Conservation (phyloP, 2,888 invertebrate genomes). For the Apamea anceps region DNA sequence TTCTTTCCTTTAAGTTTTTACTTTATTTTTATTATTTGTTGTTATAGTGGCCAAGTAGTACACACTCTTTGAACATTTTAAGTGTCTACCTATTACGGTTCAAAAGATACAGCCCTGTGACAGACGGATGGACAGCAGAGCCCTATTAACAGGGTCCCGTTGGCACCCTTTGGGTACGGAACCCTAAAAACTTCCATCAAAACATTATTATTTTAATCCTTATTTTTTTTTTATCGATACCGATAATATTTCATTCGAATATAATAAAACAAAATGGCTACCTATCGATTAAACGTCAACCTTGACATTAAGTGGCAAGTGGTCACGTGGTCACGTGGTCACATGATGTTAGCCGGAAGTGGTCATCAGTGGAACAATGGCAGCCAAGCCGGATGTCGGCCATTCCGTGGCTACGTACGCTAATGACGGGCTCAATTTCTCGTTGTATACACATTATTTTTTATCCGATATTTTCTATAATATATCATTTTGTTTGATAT, state of each 20-base stretch:
- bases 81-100: too few species aligned
- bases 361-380: slow-evolving; percentile 68
- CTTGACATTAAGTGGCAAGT: slow-evolving; percentile 62
- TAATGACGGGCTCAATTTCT: slow-evolving; percentile 65
- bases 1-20: too few species aligned
- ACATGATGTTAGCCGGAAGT: slow-evolving; percentile 62
- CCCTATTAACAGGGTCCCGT: too few species aligned
- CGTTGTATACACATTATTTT: slow-evolving; percentile 42
- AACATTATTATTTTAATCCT: too few species aligned
- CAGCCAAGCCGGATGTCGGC: slow-evolving; percentile 59
- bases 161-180: too few species aligned
- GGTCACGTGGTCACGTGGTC: slow-evolving; percentile 53
- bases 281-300: slow-evolving; percentile 56
- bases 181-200: too few species aligned
- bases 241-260: slow-evolving; percentile 13
- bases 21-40: too few species aligned
- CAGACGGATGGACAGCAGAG: too few species aligned
- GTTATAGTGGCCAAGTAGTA: too few species aligned
- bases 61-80: too few species aligned
- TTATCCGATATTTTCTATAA: slow-evolving; percentile 51
- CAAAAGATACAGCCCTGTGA: too few species aligned
- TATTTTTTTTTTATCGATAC: slow-evolving; percentile 7
- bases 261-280: slow-evolving; percentile 25
- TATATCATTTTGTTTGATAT: neutral
- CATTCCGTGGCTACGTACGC: slow-evolving; percentile 51